Conservation (phyloP, 2,888 invertebrate species). For the Elaeidobius kamerunicus region DNA sequence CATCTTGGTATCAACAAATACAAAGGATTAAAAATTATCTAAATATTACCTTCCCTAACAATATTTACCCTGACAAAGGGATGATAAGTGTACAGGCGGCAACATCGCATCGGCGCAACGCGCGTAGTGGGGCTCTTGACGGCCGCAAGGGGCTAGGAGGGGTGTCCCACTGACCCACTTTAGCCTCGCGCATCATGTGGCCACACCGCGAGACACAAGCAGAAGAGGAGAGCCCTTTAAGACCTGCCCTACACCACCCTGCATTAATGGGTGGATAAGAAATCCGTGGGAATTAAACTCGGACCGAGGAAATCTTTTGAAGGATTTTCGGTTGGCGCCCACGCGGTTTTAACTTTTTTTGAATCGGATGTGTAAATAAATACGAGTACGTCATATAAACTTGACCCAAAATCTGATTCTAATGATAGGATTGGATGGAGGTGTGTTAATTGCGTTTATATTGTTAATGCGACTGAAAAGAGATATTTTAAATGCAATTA, state of each 20-base stretch:
- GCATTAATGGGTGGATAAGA: slow-evolving; percentile 19
- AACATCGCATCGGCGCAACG: slow-evolving; percentile 27
- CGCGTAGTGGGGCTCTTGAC: slow-evolving; percentile 37
- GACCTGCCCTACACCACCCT: slow-evolving; percentile 35
- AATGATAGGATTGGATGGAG: no score
- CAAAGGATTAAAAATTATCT: not conserved
- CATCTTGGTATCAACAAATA: no score
- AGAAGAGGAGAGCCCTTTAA: slow-evolving; percentile 22
- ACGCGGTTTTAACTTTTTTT: no score
- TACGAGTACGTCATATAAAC: not conserved
- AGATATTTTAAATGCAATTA: no score
- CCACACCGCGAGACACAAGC: slow-evolving; percentile 29
- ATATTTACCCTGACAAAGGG: no score
- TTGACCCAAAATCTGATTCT: slow-evolving; percentile 1
- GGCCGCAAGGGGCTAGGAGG: slow-evolving; percentile 47
- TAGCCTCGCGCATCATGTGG: slow-evolving; percentile 59
- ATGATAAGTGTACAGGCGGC: not conserved
- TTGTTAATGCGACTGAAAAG: no score
- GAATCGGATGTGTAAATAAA: not conserved
- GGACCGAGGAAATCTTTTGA: not conserved
- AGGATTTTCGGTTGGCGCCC: not conserved
- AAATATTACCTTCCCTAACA: no score
- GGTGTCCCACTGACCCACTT: slow-evolving; percentile 85
- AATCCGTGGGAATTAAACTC: slow-evolving; percentile 4
- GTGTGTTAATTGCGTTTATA: no score